Conservation (phyloP, 2,113 vertebrate genomes). For the Rhineura floridana region DNA sequence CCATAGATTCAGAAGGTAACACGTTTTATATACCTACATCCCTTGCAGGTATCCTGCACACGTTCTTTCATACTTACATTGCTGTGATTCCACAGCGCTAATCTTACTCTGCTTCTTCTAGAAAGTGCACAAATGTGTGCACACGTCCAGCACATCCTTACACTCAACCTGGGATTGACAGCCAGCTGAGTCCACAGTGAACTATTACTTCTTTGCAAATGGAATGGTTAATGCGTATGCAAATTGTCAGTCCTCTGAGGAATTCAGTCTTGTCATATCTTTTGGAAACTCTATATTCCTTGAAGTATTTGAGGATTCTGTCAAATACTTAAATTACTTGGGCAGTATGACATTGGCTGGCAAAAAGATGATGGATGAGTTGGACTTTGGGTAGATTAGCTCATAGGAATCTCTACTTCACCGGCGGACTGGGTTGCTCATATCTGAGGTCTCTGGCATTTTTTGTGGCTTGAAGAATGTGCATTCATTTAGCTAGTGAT, state of each 20-base stretch:
- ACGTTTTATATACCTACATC: not conserved
- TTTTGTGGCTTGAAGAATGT: not conserved
- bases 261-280: not conserved
- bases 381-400: not conserved
- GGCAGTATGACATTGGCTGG: fast-evolving
- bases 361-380: not conserved
- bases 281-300: not conserved
- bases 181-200: not conserved
- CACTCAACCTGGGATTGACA: not conserved
- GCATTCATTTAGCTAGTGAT: not conserved
- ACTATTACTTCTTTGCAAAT: not conserved
- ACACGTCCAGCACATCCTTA: not conserved
- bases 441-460: fast-evolving
- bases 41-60: not conserved
- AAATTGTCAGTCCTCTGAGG: too few relatives aligned
- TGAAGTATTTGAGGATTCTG: fast-evolving
- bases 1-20: not conserved
- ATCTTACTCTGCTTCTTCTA: not conserved
- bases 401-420: fast-evolving
- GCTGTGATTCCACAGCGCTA: fast-evolving
- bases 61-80: not conserved
- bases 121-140: not conserved
- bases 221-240: not conserved
- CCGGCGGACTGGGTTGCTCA: fast-evolving
- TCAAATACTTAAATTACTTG: not conserved